Percentiles rank a stretch among this genome's conserved stretches.
Evolutionary conservation across 2,113 vertebrate species (phyloP).

Genomic region (Anolis sagrei): DNA sequence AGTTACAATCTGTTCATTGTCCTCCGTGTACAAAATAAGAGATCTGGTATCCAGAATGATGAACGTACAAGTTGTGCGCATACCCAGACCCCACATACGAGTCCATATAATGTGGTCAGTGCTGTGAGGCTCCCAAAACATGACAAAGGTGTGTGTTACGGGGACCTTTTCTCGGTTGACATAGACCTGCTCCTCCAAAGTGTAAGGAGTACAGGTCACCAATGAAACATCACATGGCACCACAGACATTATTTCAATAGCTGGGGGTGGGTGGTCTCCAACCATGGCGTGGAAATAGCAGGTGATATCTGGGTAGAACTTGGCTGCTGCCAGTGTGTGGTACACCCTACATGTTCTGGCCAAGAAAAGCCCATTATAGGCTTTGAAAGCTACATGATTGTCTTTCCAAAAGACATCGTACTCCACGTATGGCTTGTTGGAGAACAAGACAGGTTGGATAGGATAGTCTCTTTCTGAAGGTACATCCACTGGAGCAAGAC

Average conservation of each 20-base stretch:
- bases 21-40: not conserved
- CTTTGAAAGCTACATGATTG: constrained; percentile 9
- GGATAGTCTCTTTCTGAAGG: not conserved
- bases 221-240: not conserved
- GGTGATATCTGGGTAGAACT: not conserved
- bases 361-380: not conserved
- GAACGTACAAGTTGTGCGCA: not conserved
- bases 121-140: not conserved
- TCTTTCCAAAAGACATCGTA: not conserved
- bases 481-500: not conserved
- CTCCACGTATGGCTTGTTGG: not conserved
- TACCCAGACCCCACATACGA: not conserved
- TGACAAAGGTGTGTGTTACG: not conserved
- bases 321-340: not conserved
- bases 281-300: not conserved
- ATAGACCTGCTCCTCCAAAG: not conserved
- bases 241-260: not conserved
- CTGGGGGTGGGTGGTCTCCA: not conserved
- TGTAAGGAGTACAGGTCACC: not conserved
- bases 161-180: not conserved
- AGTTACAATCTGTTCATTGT: not conserved
- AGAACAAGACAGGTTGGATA: not conserved
- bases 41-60: not conserved
- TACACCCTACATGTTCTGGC: not conserved
- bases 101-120: not conserved